Base-by-base conservation (phyloP, 2,888 invertebrate species). In the Philopedon plagiatum region DNA sequence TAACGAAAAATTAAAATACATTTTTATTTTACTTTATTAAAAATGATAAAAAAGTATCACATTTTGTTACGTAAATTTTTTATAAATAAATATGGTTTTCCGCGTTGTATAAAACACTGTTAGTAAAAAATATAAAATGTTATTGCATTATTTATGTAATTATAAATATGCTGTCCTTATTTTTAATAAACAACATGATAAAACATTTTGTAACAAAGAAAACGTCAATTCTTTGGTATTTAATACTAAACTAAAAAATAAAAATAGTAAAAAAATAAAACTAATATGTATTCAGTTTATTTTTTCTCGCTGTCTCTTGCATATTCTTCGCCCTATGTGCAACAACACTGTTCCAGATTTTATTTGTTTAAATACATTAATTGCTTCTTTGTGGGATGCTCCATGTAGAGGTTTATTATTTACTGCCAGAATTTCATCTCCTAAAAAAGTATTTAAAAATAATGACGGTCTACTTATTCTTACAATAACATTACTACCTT, bases 381-480 rank as follows among this genome's bases (percentile, higher is more conserved):
- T 92, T 21, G 94, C 94, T 83, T 94, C 93, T 58, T 92, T 91
- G 83, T 94, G 93, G 0, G 93, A 93, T 82, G 93, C 87, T 0
- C 93, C 93, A 74, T 92, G 91, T 66, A 94, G 89, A 18, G 91
- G 88, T 79, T 92, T 90, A n/a, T 93, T 92, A 85, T 94, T 94
- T 72, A 94, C 92, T 69, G 93, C 92, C 77, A 94, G 85, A 80
- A 94, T 92, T 87, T 94, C 93, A 85, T 94, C 94, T 81, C 94
- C 94, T 92, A 86, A 18, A 88, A 78, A 49, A 15, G 2, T 13
- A 39, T 23, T 23, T 18, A 15, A 65, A 29, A 11, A 2, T n/a
- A 37, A n/a, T n/a, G n/a, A n/a, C n/a, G n/a, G n/a, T n/a, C n/a
- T n/a, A n/a, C n/a, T n/a, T n/a, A n/a, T n/a, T n/a, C 7, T 2